phyloP scores from a whole-genome alignment of 2,888 invertebrate genomes.

The Dryobota labecula region DNA sequence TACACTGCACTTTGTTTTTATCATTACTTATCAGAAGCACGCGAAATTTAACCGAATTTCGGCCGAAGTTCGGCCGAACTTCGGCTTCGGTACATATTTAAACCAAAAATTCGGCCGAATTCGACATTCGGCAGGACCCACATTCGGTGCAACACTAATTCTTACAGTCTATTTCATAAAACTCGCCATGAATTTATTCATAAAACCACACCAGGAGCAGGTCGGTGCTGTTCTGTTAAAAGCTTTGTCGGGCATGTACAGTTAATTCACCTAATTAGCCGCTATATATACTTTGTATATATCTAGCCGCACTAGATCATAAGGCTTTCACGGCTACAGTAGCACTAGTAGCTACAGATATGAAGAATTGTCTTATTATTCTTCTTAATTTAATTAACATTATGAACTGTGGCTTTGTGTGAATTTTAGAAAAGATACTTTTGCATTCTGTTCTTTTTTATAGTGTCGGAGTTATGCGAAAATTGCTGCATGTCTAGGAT shows the following conservation, averaged over 20 bases:
- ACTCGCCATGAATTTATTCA: slow-evolving; percentile 15
- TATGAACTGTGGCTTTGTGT: neutral
- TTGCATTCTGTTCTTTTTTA: neutral
- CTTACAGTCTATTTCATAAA: slow-evolving; percentile 8
- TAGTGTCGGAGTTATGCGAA: neutral
- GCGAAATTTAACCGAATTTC: too few species aligned
- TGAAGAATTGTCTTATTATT: neutral
- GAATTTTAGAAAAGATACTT: neutral
- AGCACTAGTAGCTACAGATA: neutral
- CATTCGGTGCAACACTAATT: too few species aligned
- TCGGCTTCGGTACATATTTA: too few species aligned
- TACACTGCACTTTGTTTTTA: too few species aligned
- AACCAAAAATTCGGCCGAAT: too few species aligned
- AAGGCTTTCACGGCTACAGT: slow-evolving; percentile 31
- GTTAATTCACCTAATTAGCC: slow-evolving; percentile 56
- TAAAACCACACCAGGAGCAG: slow-evolving; percentile 10
- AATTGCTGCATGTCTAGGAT: neutral
- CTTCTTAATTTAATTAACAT: neutral
- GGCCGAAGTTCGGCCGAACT: too few species aligned
- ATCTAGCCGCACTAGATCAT: slow-evolving; percentile 31
- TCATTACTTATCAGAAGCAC: too few species aligned
- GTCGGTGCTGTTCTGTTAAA: slow-evolving; percentile 36
- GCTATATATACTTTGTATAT: too few species aligned
- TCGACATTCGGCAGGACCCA: too few species aligned
- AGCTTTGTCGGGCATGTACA: slow-evolving; percentile 49